phyloP scores from a whole-genome alignment of 1,140 invertebrate genomes.

The Tenebrio molitor region DNA sequence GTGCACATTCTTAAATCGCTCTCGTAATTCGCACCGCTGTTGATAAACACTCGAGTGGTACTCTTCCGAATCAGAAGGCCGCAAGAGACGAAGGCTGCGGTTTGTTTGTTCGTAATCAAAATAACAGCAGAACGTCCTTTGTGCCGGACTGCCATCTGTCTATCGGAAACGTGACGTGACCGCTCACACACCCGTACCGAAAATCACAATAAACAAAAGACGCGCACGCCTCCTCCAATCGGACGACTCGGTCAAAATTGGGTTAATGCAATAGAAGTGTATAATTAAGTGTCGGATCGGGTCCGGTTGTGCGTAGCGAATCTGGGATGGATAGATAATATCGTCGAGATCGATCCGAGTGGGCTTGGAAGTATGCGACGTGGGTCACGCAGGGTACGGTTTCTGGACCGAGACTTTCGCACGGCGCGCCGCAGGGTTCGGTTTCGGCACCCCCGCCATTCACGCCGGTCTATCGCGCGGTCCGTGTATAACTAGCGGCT shows the following conservation, averaged over 20 bases:
- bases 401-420: background rate
- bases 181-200: background rate
- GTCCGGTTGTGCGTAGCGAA: background rate
- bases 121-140: background rate
- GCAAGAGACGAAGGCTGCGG: background rate
- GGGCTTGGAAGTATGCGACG: background rate
- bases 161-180: constrained; percentile 8
- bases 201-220: constrained; percentile 2
- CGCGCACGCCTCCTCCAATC: background rate
- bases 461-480: constrained; percentile 7
- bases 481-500: constrained; percentile 30
- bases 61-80: too few species aligned
- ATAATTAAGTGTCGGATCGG: background rate
- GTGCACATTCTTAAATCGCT: background rate
- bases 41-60: background rate
- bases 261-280: constrained; percentile 32
- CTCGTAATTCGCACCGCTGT: background rate
- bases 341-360: too few species aligned
- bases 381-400: background rate
- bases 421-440: background rate
- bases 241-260: background rate
- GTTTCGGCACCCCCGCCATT: background rate
- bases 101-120: background rate
- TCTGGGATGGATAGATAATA: too few species aligned
- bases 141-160: background rate